A percentile compares a stretch with the other conserved stretches of the same genome.
These are phyloP conservation scores for Oxytorus armatus DNA, from an alignment of 2,888 invertebrate genomes.

Conservation along the genomic window DNA sequence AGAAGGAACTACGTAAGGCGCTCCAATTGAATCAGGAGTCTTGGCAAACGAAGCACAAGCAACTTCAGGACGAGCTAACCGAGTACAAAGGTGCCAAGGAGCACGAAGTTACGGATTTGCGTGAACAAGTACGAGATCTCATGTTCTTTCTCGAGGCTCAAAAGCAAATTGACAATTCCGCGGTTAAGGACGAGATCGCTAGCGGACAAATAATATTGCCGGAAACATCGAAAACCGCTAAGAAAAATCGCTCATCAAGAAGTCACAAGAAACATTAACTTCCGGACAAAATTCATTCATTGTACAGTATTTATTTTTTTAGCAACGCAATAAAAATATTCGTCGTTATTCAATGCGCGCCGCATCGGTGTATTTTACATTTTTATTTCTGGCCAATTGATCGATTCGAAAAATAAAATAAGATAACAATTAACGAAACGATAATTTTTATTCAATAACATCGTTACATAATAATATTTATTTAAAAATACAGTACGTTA, in stretches of 20 bases:
- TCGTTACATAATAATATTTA: constrained; percentile 75
- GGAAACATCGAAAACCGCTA: constrained; percentile 71
- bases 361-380: not conserved
- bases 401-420: constrained; percentile 5
- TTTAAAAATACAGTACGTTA: constrained; percentile 76
- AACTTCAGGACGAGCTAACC: constrained; percentile 78
- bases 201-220: constrained; percentile 87
- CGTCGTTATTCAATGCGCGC: constrained; percentile 8
- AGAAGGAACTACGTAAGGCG: constrained; percentile 93
- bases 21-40: constrained; percentile 90
- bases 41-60: constrained; percentile 88
- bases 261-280: constrained; percentile 74
- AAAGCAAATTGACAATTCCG: constrained; percentile 87
- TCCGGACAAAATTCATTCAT: constrained; percentile 11
- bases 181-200: constrained; percentile 86
- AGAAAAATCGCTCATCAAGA: constrained; percentile 69
- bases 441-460: constrained; percentile 73
- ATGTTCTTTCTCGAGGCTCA: constrained; percentile 99
- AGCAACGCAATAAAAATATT: constrained; percentile 58
- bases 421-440: constrained; percentile 60
- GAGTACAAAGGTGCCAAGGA: constrained; percentile 85
- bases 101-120: constrained; percentile 91
- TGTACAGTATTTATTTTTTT: constrained; percentile 68
- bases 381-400: not conserved
- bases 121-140: constrained; percentile 97